phyloP scores from a whole-genome alignment of 2,888 invertebrate species.

The Drosophila fungiperda region DNA sequence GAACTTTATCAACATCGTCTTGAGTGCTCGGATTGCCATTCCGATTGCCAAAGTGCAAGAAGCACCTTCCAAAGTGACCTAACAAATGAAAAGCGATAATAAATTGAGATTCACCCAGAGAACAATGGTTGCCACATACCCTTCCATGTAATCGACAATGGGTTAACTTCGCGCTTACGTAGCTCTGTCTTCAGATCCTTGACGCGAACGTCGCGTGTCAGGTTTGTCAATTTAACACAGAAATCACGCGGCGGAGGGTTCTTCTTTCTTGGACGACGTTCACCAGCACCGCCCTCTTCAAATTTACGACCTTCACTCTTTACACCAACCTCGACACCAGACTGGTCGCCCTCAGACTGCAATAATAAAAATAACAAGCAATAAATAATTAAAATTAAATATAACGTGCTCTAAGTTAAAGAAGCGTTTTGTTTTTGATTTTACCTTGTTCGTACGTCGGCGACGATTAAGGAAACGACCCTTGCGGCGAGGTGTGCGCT shows the following conservation, averaged over 20 bases:
- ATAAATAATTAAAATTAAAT: not conserved
- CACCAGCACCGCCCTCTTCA: constrained; percentile 61
- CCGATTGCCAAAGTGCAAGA: constrained; percentile 90
- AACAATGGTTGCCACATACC: constrained; percentile 73
- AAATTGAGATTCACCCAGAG: not conserved
- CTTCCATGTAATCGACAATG: constrained; percentile 91
- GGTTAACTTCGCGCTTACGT: constrained; percentile 90
- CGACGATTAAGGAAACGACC: constrained; percentile 81
- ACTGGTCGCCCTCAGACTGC: constrained; percentile 84
- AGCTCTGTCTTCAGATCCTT: constrained; percentile 91
- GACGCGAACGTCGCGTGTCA: constrained; percentile 89
- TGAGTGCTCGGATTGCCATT: constrained; percentile 85
- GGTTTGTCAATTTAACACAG: constrained; percentile 88
- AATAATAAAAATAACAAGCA: not conserved
- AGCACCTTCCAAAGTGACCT: constrained; percentile 89
- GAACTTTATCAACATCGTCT: constrained; percentile 83
- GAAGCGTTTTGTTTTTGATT: not conserved
- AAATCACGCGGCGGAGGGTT: constrained; percentile 81
- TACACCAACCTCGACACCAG: constrained; percentile 80
- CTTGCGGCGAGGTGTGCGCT: constrained; percentile 77
- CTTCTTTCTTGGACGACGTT: constrained; percentile 71
- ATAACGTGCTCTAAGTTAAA: not conserved
- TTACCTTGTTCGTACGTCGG: constrained; percentile 82
- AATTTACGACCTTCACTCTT: constrained; percentile 82
- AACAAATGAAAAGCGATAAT: constrained; percentile 40